phyloP scores from a whole-genome alignment of 2,797 vertebrate genomes.

The Clarias platycephalus region DNA sequence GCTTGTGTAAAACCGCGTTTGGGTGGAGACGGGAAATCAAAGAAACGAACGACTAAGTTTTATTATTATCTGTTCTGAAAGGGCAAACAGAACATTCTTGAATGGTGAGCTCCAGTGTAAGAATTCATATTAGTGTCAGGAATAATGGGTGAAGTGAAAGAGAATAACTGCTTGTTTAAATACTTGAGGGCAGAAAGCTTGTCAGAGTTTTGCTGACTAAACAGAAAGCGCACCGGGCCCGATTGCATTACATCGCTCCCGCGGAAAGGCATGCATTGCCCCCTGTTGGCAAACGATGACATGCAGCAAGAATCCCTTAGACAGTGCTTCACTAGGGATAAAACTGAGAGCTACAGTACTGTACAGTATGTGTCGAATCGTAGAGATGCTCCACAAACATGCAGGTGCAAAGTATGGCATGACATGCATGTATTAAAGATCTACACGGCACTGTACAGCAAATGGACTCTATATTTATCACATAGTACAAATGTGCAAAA shows the following conservation, averaged over 20 bases:
- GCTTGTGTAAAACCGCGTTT: not conserved
- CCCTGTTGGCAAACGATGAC: constrained; percentile 60
- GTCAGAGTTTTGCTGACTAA: constrained; percentile 51
- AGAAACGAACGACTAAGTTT: constrained; percentile 2
- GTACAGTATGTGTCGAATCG: constrained; percentile 24
- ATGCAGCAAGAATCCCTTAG: constrained; percentile 25
- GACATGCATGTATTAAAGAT: constrained; percentile 43
- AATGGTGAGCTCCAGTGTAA: constrained; percentile 30
- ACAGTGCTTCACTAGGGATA: constrained; percentile 26
- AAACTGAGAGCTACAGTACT: constrained; percentile 11
- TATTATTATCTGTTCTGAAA: constrained; percentile 25
- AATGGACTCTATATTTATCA: constrained; percentile 54
- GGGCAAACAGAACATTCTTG: constrained; percentile 34
- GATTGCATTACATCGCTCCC: constrained; percentile 25
- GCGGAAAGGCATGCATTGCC: constrained; percentile 57
- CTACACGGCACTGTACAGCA: constrained; percentile 38
- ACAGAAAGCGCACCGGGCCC: constrained; percentile 34
- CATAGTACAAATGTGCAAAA: constrained; percentile 43
- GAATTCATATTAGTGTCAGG: constrained; percentile 33
- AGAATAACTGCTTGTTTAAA: constrained; percentile 48
- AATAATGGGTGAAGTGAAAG: constrained; percentile 44
- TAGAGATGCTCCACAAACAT: constrained; percentile 44
- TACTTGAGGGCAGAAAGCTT: constrained; percentile 42
- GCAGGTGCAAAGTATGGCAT: constrained; percentile 29
- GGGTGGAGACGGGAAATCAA: not conserved